Percentiles rank a stretch among this genome's conserved stretches.
Evolutionary conservation across 2,888 invertebrate species (phyloP).

Genomic region (Blastobasis adustella): DNA sequence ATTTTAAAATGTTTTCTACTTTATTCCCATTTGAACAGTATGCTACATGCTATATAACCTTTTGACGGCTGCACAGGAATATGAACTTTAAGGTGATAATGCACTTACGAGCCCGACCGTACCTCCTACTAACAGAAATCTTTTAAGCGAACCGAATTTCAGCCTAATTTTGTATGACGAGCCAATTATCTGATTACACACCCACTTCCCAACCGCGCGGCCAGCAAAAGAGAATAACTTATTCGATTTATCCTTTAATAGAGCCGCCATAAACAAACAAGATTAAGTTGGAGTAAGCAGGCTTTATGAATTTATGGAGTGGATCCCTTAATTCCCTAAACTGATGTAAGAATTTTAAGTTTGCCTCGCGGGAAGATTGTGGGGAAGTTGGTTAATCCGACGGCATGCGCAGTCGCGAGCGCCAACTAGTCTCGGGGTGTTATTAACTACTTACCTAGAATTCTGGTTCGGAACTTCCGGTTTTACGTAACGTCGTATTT

Average conservation of each 20-base stretch:
- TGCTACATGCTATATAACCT: no score
- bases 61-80: no score
- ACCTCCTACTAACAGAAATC: no score
- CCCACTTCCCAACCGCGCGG: slow-evolving; percentile 7
- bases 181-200: neutral
- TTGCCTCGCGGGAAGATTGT: slow-evolving; percentile 42
- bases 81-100: no score
- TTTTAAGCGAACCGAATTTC: neutral
- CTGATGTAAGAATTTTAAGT: slow-evolving; percentile 64
- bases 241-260: slow-evolving; percentile 62
- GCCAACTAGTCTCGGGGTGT: slow-evolving; percentile 13
- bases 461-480: no score
- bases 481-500: no score
- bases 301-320: slow-evolving; percentile 54
- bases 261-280: slow-evolving; percentile 58
- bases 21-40: no score
- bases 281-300: slow-evolving; percentile 51
- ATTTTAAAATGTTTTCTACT: no score
- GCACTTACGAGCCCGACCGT: no score
- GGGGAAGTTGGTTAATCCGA: slow-evolving; percentile 52
- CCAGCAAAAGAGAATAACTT: slow-evolving; percentile 61
- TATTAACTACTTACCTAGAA: no score
- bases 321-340: slow-evolving; percentile 54
- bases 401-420: slow-evolving; percentile 28
- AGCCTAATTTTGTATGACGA: neutral